Base-by-base conservation (phyloP, 2,888 invertebrate genomes). In the Aporophyla nigra region DNA sequence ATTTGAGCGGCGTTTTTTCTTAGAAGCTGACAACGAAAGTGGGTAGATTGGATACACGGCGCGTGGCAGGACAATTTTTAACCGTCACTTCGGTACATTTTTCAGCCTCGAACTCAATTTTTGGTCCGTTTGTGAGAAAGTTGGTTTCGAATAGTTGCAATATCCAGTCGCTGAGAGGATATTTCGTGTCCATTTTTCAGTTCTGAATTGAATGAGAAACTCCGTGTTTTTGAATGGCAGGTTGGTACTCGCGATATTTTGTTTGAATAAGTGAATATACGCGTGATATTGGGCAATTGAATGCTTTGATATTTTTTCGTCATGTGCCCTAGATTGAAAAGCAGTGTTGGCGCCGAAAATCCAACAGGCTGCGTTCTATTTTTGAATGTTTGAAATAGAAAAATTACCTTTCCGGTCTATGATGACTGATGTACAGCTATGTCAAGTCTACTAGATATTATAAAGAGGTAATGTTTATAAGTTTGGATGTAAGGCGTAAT, bases 81-180 rank as follows among this genome's bases (percentile, higher is more conserved):
- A 77, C 77, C 69, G 77, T 82, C 82, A 74, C 68, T 74, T 68
- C 24, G 14, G 40, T 54, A 58, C 53, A 73, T 77, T 83, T 81
- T 85, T 73, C 76, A 77, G 21, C 54, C 7, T 19, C 27, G 27
- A 71, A 81, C 73, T 77, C 63, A 68, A 85, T 83, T 85, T 77
- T 82, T 40, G 58, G 76, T n/a, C 54, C 69, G 71, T 53, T 69
- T 65, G 65, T 70, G 68, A 58, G 58, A 51, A 71, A 71, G 68
- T 80, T 71, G 59, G 54, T 56, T 43, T 33, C 33, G 43, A 69
- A 73, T 46, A 61, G 43, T 46, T 21, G 27, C n/a, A 58, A 70
- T 76, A 66, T 70, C 12, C 53, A 69, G n/a, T 61, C 51, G n/a
- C n/a, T 62, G 54, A 33, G 43, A 19, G 66, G 53, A 71, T 84